These are phyloP conservation scores for Brachionus rotundiformis DNA, from an alignment of 1,140 invertebrate species.

Conservation along the genomic window DNA sequence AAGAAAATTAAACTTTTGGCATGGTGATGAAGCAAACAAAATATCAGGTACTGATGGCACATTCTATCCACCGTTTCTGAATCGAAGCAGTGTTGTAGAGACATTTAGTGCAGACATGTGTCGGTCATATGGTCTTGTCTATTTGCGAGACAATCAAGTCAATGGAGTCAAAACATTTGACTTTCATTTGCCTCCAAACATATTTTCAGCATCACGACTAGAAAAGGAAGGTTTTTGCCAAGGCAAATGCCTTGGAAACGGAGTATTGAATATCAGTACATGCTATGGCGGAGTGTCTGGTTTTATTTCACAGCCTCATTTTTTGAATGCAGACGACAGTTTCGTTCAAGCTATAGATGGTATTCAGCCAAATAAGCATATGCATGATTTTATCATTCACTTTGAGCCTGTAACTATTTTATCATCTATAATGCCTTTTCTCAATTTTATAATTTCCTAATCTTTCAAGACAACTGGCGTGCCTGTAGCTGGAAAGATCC, in stretches of 20 bases:
- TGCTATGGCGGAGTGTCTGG: slow-evolving; percentile 36
- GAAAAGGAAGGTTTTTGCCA: slow-evolving; percentile 40
- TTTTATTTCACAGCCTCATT: slow-evolving; percentile 46
- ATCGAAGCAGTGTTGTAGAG: background rate
- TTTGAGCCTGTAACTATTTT: slow-evolving; percentile 36
- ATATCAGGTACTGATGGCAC: slow-evolving; percentile 45
- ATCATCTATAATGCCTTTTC: background rate
- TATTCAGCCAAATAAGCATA: background rate
- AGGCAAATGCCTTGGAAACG: slow-evolving; percentile 25
- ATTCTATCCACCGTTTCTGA: slow-evolving; percentile 29
- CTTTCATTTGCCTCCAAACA: slow-evolving; percentile 28
- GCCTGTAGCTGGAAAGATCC: background rate
- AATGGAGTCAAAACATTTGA: slow-evolving; percentile 16
- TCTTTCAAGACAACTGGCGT: slow-evolving; percentile 22
- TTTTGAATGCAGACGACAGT: slow-evolving; percentile 50
- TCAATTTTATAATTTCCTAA: background rate
- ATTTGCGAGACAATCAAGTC: background rate
- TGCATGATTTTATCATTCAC: slow-evolving; percentile 44
- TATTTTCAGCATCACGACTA: slow-evolving; percentile 6
- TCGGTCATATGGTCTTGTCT: slow-evolving; percentile 22
- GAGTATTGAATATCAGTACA: slow-evolving; percentile 35
- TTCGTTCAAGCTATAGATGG: slow-evolving; percentile 7
- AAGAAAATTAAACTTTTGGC: slow-evolving; percentile 39
- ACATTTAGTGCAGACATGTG: slow-evolving; percentile 39
- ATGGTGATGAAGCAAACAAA: background rate